Evolutionary conservation across 2,113 vertebrate species (phyloP), one percentile per base, ranked within the genome.

Genomic region (Cyprinus carpio): DNA sequence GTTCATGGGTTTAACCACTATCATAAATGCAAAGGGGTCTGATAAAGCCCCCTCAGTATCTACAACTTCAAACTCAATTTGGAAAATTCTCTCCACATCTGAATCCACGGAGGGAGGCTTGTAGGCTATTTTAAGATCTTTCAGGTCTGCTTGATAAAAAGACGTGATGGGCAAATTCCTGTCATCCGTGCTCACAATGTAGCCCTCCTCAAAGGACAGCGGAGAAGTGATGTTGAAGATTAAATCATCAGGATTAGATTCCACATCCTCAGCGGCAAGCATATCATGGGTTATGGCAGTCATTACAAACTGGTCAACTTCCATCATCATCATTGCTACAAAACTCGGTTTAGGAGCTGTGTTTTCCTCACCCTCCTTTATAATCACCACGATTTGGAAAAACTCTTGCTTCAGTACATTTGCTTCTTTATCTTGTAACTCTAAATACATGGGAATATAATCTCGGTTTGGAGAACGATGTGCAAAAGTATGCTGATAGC

Each of bases 1-100:
- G 91, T 99, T 99, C 97, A 99, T 99, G 15, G 98, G 97, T 90
- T 98, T 99, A 51, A 99, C 96, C 75, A 98, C 96, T 29, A 99
- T 96, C 94, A 99, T 97, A 0, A 99, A 99, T 78, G 97, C 94
- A 1, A 99, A 99, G 16, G 96, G 96, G 82, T 99, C 98, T 0
- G 98, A 99, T 82, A 96, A 93, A 5, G 96, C 97, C 13, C 97
- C 98, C 83, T 99, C 98, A 0, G 96, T 96, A 90, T 99, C 98
- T 91, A 99, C 94, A 8, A 98, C 96, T 82, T 97, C 97, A 89
- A 99, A 92, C 80, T 98, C 97, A 1, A 99, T 94, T 88, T 99
- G 97, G 86, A 98, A 97, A 89, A 99, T 95, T 7, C 97, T 93
- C 90, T 99, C 97, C 11, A 67, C 91, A 87, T 97, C 92, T 0